These are phyloP conservation scores for Zoanthus sansibaricus DNA, from an alignment of 92 coral and sea anemone species.

Conservation along the genomic window DNA sequence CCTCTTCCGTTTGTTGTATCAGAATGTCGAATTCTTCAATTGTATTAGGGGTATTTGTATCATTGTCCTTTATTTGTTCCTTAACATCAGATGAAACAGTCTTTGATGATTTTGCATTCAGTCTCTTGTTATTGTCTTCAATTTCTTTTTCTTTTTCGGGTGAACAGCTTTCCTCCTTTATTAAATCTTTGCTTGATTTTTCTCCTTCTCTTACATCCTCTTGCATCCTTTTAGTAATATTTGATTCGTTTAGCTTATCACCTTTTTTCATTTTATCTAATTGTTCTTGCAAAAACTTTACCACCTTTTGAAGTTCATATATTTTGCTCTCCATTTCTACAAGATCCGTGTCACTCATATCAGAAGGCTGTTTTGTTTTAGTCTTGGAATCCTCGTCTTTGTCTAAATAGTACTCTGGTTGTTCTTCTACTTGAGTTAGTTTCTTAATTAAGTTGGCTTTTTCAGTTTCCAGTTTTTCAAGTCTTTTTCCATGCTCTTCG, in stretches of 20 bases:
- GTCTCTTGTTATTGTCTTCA: too few species aligned
- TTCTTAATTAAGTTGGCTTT: slow-evolving; percentile 41
- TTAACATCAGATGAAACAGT: too few species aligned
- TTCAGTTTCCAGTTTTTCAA: slow-evolving; percentile 45
- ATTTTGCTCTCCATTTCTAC: slow-evolving; percentile 41
- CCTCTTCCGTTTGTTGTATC: too few species aligned
- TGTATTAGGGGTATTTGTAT: too few species aligned
- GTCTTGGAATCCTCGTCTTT: neutral
- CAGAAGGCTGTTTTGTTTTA: neutral
- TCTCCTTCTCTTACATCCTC: slow-evolving; percentile 56
- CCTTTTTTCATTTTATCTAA: neutral
- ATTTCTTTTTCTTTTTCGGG: too few species aligned
- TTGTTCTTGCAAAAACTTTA: slow-evolving; percentile 55
- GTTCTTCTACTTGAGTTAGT: neutral
- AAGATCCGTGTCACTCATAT: neutral
- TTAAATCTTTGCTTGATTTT: neutral
- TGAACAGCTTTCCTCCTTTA: too few species aligned
- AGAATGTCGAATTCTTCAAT: too few species aligned
- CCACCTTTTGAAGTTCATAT: slow-evolving; percentile 56
- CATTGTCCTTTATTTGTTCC: too few species aligned
- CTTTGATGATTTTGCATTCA: too few species aligned
- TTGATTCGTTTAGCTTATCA: too few species aligned
- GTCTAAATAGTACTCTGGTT: neutral
- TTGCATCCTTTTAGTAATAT: slow-evolving; percentile 43
- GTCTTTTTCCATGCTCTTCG: neutral